Evolutionary conservation across 2,888 invertebrate genomes (phyloP), one percentile per base, ranked within the genome.

Genomic region (Acleris cristana): DNA sequence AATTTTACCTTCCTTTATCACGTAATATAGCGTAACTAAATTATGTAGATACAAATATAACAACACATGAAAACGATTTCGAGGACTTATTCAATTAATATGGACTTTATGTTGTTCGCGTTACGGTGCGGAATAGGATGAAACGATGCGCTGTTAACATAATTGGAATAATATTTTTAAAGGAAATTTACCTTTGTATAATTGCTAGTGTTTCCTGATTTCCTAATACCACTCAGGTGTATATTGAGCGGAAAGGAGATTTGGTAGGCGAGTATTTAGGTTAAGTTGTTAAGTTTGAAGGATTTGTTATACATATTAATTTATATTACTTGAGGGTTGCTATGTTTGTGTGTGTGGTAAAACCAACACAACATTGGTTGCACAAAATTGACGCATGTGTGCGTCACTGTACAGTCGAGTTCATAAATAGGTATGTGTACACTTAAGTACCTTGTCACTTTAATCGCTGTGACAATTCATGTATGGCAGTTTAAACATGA

Each of bases 151-250:
- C 21, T 16, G 40, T 26, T 14, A 23, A 56, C 40, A 49, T 16
- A 49, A 61, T 52, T 30, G 61, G 44, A 40, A 49, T 57, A 51
- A 62, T 66, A 57, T 53, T 34, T 58, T 61, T 54, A 40, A 58
- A 63, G 67, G 67, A 63, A 67, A 67, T 48, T 55, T 63, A 56
- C 49, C 53, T 18, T 18, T 23, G 69, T 65, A 54, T 71, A 61
- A 76, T 73, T 70, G 71, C 71, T 63, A 72, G 69, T 71, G 73
- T 80, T 84, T 85, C 83, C 84, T 81, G 78, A 80, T 83, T 82
- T 79, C 81, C 73, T 73, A 83, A 83, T 80, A 63, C 57, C 51
- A 54, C 52, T 66, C 26, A 16, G 58, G 16, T 57, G 49, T 58
- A 67, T 57, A 8, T 30, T 57, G 58, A 48, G 64, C 60, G 65